Evolutionary conservation across 2,113 vertebrate species (phyloP).

Genomic region (Tachuris rubrigastra): DNA sequence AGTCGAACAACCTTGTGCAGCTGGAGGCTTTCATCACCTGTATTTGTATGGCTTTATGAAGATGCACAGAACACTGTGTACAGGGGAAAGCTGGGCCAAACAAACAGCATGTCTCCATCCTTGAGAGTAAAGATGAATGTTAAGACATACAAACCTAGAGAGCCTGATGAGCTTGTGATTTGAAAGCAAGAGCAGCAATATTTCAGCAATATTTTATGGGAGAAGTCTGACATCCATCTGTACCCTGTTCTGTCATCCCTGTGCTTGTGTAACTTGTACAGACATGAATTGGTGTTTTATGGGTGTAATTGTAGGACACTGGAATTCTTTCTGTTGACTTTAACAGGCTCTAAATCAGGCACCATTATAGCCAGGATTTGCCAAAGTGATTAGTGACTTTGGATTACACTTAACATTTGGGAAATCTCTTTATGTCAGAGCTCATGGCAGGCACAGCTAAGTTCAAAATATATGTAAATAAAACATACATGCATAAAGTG

Average conservation of each 20-base stretch:
- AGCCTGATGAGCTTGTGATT: background rate
- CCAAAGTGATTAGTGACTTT: background rate
- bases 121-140: background rate
- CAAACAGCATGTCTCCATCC: background rate
- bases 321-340: constrained; percentile 13
- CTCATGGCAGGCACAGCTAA: background rate
- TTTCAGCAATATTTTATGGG: background rate
- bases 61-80: background rate
- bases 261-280: background rate
- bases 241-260: background rate
- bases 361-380: background rate
- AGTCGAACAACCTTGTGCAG: background rate
- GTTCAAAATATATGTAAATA: background rate
- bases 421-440: background rate
- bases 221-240: background rate
- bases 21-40: background rate
- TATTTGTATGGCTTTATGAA: background rate
- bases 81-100: background rate
- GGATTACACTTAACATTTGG: background rate
- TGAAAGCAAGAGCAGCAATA: background rate
- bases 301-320: background rate
- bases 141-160: background rate
- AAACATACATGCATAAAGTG: background rate
- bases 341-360: background rate
- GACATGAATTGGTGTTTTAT: background rate